Base-by-base conservation (phyloP, 2,113 vertebrate genomes). In the Hippocampus zosterae region DNA sequence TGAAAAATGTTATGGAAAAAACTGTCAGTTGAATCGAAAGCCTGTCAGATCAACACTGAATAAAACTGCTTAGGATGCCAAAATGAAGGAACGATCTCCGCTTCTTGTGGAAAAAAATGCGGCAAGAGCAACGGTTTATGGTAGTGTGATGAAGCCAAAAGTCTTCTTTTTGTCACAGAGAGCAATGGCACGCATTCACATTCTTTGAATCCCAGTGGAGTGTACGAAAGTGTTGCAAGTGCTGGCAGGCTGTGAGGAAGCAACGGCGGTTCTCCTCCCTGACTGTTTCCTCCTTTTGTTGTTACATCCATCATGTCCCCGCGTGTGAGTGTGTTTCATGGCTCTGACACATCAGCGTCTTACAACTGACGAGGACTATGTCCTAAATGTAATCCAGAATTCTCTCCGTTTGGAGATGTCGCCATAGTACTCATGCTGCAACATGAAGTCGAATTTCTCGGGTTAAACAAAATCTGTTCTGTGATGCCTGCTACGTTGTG, bases 261-360 rank as follows among this genome's bases (percentile, higher is more conserved):
- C 81, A 48, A 78, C 56, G 19, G 25, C 53, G 71, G 84, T 79
- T 83, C 87, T 83, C 87, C 88, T 88, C 87, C 88, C 84, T 76
- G 65, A 78, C 75, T 1, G 71, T 77, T 89, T 90, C 89, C 89
- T 87, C 48, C 60, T 74, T 89, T 90, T 90, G 89, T 90, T 87
- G 59, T 70, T 60, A 72, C 78, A 84, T 84, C 78, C 73, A 83
- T 82, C 53, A 67, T 75, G 44, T 70, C 29, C 60, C 67, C 62
- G 12, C 10, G 5, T 63, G 23, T 25, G 11, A 65, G 62, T 64
- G 33, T 64, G 62, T 64, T 41, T 42, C 21, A 18, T 12, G 21
- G 42, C 37, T n/a, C 19, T 57, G 4, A 13, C 55, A 57, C 19
- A 5, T 65, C 2, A 25, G 41, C 6, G n/a, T 64, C 21, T 64